Conservation (phyloP, 2,113 vertebrate species). For the Chloropsis hardwickii region DNA sequence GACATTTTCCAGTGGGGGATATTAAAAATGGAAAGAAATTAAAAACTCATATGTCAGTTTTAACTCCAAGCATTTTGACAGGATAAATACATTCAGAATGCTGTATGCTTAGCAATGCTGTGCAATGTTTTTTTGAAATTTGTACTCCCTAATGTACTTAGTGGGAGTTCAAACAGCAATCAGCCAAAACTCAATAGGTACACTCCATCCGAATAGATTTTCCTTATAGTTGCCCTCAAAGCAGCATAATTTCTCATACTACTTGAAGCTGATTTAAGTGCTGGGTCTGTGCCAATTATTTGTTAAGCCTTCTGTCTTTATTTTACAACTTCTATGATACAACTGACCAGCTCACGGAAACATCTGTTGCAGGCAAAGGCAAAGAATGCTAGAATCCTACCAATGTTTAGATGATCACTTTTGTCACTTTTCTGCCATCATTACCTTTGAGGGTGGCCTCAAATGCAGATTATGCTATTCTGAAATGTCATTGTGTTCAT, state of each 20-base stretch:
- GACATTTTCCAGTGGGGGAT: neutral
- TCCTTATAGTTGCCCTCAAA: conserved; percentile 53
- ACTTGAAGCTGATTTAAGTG: conserved; percentile 56
- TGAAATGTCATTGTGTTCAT: neutral
- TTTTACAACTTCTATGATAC: conserved; percentile 63
- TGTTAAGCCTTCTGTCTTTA: conserved; percentile 59
- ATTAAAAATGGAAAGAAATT: conserved; percentile 36
- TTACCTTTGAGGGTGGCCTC: neutral
- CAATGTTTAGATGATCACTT: neutral
- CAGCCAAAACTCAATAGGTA: conserved; percentile 66
- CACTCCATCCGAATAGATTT: conserved; percentile 38
- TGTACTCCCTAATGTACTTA: conserved; percentile 31
- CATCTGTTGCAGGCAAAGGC: conserved; percentile 61
- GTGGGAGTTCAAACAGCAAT: conserved; percentile 65
- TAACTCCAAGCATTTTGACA: conserved; percentile 5
- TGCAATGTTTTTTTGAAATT: conserved; percentile 28
- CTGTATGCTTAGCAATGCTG: neutral
- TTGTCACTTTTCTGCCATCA: conserved; percentile 14
- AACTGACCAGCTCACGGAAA: conserved; percentile 67
- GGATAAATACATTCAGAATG: conserved; percentile 2
- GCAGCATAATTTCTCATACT: conserved; percentile 67
- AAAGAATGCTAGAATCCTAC: conserved; percentile 35
- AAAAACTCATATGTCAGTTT: conserved; percentile 27
- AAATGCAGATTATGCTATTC: neutral
- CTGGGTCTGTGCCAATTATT: conserved; percentile 64